These are phyloP conservation scores for Callyntrura guangdongensis DNA, from an alignment of 2,888 invertebrate genomes.

Conservation along the genomic window DNA sequence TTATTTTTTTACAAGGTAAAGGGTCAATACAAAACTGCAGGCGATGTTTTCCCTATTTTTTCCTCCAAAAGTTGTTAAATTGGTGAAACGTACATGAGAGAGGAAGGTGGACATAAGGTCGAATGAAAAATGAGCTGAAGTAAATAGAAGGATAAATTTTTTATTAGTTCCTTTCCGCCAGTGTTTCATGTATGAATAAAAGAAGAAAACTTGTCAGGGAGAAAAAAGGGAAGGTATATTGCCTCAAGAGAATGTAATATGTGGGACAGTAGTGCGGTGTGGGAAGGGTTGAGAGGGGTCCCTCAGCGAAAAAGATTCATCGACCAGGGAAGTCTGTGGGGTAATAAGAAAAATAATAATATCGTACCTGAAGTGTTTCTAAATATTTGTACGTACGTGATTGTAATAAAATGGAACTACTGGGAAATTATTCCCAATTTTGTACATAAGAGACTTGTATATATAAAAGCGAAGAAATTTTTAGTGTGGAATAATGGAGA, in stretches of 20 bases:
- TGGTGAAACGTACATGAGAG: neutral
- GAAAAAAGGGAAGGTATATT: neutral
- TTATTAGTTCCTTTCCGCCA: constrained; percentile 42
- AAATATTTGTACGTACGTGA: constrained; percentile 23
- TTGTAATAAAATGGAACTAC: neutral
- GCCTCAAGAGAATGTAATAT: neutral
- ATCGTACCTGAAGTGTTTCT: neutral
- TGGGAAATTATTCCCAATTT: no score
- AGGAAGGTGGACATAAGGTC: neutral
- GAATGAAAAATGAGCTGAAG: constrained; percentile 21
- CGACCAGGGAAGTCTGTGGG: neutral
- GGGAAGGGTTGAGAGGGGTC: neutral
- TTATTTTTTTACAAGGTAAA: neutral
- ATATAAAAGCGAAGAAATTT: no score
- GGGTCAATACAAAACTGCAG: constrained; percentile 15
- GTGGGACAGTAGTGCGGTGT: neutral
- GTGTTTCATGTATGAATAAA: constrained; percentile 37
- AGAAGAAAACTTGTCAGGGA: constrained; percentile 16
- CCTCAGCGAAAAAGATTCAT: neutral
- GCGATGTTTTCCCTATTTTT: no score
- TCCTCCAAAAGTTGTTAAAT: neutral
- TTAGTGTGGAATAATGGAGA: no score
- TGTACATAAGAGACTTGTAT: neutral
- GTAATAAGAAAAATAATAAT: neutral
- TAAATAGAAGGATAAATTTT: constrained; percentile 40